Evolutionary conservation across 2,888 invertebrate genomes (phyloP).

Genomic region (Ectemnius continuus): DNA sequence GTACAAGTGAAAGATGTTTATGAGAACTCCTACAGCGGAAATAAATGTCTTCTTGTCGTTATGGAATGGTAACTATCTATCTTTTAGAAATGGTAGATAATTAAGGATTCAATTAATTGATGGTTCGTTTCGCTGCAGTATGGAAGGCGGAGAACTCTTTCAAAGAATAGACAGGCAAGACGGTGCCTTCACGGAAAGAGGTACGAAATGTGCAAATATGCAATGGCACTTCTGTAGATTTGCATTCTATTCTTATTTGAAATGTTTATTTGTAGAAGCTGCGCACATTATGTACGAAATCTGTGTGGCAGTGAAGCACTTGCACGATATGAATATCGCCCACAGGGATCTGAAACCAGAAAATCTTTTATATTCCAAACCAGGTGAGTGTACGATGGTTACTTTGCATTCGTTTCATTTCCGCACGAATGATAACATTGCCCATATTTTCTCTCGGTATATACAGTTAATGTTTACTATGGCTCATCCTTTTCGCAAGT

Average conservation of each 20-base stretch:
- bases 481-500: too few relatives aligned
- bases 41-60: constrained; percentile 96
- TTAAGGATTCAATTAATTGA: constrained; percentile 2
- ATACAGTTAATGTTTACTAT: too few relatives aligned
- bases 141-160: constrained; percentile 99
- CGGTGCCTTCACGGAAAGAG: constrained; percentile 97
- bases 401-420: too few relatives aligned
- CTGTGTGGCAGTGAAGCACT: constrained; percentile 94
- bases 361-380: constrained; percentile 93
- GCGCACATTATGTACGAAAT: constrained; percentile 98
- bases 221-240: background rate
- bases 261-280: constrained; percentile 83
- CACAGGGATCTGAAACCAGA: constrained; percentile 99
- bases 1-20: constrained; percentile 96
- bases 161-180: constrained; percentile 96
- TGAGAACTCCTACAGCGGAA: constrained; percentile 96
- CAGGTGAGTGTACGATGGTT: constrained; percentile 75
- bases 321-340: constrained; percentile 96
- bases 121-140: constrained; percentile 79
- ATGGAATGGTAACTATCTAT: constrained; percentile 92
- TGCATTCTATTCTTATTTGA: constrained; percentile 2
- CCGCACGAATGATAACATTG: too few relatives aligned
- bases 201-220: constrained; percentile 73
- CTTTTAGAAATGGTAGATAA: background rate
- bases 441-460: too few relatives aligned